Conservation (phyloP, 2,888 invertebrate species). For the Erebia ligea region DNA sequence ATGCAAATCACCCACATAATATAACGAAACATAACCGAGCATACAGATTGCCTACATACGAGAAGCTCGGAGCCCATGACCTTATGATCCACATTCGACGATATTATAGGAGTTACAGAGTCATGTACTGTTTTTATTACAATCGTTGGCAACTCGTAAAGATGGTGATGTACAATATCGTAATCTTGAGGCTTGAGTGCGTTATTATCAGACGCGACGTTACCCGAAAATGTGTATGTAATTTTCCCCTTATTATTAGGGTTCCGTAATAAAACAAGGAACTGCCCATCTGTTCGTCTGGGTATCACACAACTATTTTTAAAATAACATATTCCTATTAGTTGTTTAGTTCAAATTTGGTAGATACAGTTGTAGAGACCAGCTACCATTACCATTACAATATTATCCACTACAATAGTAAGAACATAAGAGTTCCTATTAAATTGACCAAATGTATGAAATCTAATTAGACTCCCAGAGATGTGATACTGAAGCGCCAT, state of each 20-base stretch:
- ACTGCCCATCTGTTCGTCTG: not conserved
- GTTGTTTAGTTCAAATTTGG: no score
- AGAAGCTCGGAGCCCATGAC: slow-evolving; percentile 26
- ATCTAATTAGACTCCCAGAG: no score
- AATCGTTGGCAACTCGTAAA: slow-evolving; percentile 22
- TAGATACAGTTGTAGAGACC: no score
- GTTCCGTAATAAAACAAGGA: no score
- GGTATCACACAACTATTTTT: no score
- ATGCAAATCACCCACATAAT: slow-evolving; percentile 8
- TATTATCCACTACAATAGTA: no score
- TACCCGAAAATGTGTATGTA: not conserved
- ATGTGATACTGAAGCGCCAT: no score
- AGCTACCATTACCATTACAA: no score
- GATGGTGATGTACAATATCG: slow-evolving; percentile 10
- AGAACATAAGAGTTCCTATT: no score
- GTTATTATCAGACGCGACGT: not conserved
- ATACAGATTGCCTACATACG: slow-evolving; percentile 22
- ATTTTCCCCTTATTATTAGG: not conserved
- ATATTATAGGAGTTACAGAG: slow-evolving; percentile 17
- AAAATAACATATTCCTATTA: no score
- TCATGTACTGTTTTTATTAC: slow-evolving; percentile 31
- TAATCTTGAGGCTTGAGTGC: not conserved
- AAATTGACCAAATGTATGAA: no score
- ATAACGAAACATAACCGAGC: slow-evolving; percentile 10
- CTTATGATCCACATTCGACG: slow-evolving; percentile 28